These are phyloP conservation scores for Cheilosia scutellata DNA, from an alignment of 2,888 invertebrate genomes.

Conservation along the genomic window DNA sequence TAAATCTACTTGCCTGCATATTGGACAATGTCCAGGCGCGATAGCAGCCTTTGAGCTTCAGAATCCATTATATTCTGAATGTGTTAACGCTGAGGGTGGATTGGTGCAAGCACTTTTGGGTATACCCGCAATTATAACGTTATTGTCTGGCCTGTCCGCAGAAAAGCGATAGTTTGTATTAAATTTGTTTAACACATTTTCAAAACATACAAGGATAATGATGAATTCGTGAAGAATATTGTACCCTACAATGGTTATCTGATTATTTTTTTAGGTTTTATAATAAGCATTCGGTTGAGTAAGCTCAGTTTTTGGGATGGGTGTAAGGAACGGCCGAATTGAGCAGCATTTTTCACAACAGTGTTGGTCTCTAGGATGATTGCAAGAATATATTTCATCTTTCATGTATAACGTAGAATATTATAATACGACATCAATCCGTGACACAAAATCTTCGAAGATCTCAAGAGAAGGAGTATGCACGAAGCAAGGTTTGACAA, in stretches of 20 bases:
- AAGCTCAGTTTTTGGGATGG: no score
- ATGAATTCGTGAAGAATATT: not conserved
- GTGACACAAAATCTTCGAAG: no score
- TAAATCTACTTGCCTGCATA: constrained; percentile 57
- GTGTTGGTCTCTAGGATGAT: no score
- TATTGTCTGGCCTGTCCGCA: constrained; percentile 30
- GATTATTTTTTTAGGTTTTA: no score
- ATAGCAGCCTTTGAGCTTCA: constrained; percentile 17
- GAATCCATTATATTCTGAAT: constrained; percentile 50
- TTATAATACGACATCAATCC: no score
- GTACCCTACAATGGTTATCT: not conserved
- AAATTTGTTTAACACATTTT: not conserved
- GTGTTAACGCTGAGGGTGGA: constrained; percentile 68
- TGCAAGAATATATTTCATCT: no score
- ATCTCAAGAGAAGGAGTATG: no score
- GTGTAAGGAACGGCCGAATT: no score
- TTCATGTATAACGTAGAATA: no score
- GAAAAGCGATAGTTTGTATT: not conserved
- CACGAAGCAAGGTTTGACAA: no score
- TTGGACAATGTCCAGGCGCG: constrained; percentile 29
- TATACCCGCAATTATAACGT: constrained; percentile 59
- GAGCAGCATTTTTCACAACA: no score
- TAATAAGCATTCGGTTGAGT: no score
- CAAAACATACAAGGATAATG: not conserved
- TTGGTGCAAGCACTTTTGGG: constrained; percentile 65